A percentile compares a stretch with the other conserved stretches of the same genome.
Evolutionary conservation across 2,113 vertebrate genomes (phyloP).

Genomic region (Phyllostomus hastatus): DNA sequence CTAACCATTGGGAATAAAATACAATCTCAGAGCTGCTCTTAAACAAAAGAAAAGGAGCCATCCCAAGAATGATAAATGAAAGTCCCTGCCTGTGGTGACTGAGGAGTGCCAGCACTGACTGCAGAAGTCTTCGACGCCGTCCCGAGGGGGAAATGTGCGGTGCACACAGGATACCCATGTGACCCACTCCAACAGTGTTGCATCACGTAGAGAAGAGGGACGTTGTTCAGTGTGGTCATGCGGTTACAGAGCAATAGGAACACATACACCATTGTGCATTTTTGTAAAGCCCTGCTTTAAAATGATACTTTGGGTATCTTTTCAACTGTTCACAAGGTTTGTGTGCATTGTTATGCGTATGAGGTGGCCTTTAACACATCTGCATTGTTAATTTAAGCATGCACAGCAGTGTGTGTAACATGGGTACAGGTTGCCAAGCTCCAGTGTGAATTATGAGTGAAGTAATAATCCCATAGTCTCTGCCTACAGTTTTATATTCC

Average conservation of each 20-base stretch:
- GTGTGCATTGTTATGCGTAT: slow-evolving; percentile 73
- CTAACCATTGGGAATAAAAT: background rate
- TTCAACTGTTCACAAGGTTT: slow-evolving; percentile 67
- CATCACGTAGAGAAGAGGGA: slow-evolving; percentile 8
- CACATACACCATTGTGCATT: slow-evolving; percentile 71
- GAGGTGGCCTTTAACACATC: slow-evolving; percentile 78
- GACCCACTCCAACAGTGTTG: slow-evolving; percentile 9
- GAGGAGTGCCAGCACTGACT: background rate
- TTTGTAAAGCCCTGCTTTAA: slow-evolving; percentile 72
- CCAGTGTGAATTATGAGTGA: slow-evolving; percentile 43
- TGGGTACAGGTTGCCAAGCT: background rate
- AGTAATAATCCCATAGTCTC: slow-evolving; percentile 29
- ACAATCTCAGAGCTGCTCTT: slow-evolving; percentile 42
- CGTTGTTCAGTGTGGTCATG: slow-evolving; percentile 46
- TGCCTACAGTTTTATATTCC: slow-evolving; percentile 35
- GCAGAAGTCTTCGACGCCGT: background rate
- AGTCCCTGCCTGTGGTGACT: background rate
- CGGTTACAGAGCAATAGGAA: slow-evolving; percentile 76
- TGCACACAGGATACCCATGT: background rate
- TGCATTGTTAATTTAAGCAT: slow-evolving; percentile 61
- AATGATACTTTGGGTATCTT: slow-evolving; percentile 74
- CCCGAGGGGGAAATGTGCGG: background rate
- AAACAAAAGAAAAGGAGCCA: slow-evolving; percentile 14
- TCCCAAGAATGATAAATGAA: background rate
- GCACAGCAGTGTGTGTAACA: slow-evolving; percentile 15